phyloP scores from a whole-genome alignment of 92 coral and sea anemone genomes.

The Paragorgia papillata region DNA sequence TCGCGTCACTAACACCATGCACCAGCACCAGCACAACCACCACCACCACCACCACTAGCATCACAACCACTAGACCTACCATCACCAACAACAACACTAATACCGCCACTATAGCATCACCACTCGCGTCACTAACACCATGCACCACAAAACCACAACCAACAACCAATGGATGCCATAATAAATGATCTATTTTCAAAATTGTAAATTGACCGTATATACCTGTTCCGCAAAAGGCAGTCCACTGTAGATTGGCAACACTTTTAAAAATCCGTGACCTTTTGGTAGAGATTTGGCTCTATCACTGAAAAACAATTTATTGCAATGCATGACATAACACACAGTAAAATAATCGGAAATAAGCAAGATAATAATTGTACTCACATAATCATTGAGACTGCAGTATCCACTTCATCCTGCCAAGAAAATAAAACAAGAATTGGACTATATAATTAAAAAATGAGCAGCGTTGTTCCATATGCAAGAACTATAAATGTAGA shows the following conservation, averaged over 20 bases:
- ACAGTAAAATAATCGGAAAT: not conserved
- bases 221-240: conserved; percentile 97
- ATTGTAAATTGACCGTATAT: too few species aligned
- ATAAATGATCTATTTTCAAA: too few species aligned
- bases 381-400: conserved; percentile 80
- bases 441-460: not conserved
- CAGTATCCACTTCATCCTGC: conserved; percentile 92
- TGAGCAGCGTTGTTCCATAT: not conserved
- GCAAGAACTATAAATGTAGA: not conserved
- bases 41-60: too few species aligned
- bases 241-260: conserved; percentile 98
- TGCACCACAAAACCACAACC: too few species aligned
- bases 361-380: not conserved
- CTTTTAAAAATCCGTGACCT: conserved; percentile 86
- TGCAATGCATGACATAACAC: not conserved
- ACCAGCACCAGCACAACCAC: too few species aligned
- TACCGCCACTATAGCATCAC: too few species aligned
- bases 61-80: too few species aligned
- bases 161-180: too few species aligned
- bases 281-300: conserved; percentile 84
- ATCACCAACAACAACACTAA: too few species aligned
- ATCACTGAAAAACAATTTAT: conserved; percentile 55
- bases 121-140: too few species aligned
- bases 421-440: not conserved
- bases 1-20: too few species aligned